These are phyloP conservation scores for Hydropotes inermis DNA, from an alignment of 2,113 vertebrate genomes.

Conservation along the genomic window DNA sequence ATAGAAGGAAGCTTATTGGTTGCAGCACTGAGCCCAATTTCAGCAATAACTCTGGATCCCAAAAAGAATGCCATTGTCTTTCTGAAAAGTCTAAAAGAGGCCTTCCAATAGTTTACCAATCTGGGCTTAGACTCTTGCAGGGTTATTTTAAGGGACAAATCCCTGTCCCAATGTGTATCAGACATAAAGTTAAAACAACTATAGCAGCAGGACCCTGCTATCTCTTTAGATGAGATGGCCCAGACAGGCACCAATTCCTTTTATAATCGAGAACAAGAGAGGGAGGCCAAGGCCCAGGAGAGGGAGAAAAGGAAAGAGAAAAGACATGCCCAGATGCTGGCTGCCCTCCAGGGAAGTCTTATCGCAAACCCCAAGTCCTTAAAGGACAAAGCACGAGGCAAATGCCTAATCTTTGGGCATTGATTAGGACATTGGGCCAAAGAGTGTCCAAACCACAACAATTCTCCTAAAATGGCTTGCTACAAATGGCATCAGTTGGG, in stretches of 20 bases:
- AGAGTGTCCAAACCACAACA: background rate
- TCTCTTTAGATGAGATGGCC: background rate
- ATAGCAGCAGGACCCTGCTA: background rate
- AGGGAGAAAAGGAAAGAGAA: background rate
- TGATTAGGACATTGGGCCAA: background rate
- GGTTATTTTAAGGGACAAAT: background rate
- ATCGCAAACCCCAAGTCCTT: background rate
- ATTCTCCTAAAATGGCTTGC: background rate
- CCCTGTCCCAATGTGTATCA: background rate
- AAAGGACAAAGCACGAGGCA: background rate
- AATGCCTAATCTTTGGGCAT: background rate
- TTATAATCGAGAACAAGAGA: background rate
- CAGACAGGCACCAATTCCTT: background rate
- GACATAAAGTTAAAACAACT: background rate
- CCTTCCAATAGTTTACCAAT: background rate
- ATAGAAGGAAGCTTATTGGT: background rate
- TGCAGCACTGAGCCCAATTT: background rate
- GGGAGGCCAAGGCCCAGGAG: background rate
- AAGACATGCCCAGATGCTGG: background rate
- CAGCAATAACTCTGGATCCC: background rate
- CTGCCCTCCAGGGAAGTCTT: accelerated
- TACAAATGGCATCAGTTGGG: background rate
- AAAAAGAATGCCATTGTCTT: background rate
- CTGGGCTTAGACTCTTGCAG: background rate
- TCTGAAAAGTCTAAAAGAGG: background rate